Percentiles rank a stretch among this genome's conserved stretches.
Evolutionary conservation across 2,888 invertebrate species (phyloP).

Genomic region (Aplocera efformata): DNA sequence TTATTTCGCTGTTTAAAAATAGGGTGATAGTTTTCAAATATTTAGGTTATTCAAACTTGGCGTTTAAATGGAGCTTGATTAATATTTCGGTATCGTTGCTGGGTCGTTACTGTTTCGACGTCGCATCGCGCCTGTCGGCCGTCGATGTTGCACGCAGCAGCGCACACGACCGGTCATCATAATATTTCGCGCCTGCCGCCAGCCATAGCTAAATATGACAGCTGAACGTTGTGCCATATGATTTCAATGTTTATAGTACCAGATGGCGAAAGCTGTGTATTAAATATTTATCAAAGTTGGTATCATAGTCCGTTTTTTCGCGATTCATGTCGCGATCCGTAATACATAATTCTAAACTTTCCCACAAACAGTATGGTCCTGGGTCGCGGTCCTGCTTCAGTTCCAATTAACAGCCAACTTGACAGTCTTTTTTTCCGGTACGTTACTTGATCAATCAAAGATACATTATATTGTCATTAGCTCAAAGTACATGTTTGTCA

Average conservation of each 20-base stretch:
- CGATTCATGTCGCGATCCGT: too few relatives aligned
- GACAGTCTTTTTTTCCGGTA: too few relatives aligned
- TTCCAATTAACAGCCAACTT: too few relatives aligned
- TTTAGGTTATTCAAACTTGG: too few relatives aligned
- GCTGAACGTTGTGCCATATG: conserved; percentile 20
- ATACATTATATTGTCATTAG: not conserved
- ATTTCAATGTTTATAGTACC: conserved; percentile 2
- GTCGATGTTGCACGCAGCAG: not conserved
- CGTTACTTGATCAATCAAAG: not conserved
- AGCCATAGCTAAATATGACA: conserved; percentile 34
- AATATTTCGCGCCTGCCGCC: conserved; percentile 11
- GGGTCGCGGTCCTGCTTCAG: too few relatives aligned
- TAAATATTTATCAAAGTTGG: too few relatives aligned
- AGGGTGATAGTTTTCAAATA: too few relatives aligned
- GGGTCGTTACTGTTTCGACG: conserved; percentile 36
- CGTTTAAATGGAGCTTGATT: too few relatives aligned
- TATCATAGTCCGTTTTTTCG: too few relatives aligned
- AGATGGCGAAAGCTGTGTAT: not conserved
- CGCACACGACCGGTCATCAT: conserved; percentile 13
- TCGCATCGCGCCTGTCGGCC: conserved; percentile 14
- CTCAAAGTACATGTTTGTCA: not conserved
- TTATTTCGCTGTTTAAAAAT: too few relatives aligned
- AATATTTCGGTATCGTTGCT: conserved; percentile 33
- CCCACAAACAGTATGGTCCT: too few relatives aligned
- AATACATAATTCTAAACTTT: too few relatives aligned